Conservation (phyloP, 2,888 invertebrate genomes). For the Epistrophe grossulariae region DNA sequence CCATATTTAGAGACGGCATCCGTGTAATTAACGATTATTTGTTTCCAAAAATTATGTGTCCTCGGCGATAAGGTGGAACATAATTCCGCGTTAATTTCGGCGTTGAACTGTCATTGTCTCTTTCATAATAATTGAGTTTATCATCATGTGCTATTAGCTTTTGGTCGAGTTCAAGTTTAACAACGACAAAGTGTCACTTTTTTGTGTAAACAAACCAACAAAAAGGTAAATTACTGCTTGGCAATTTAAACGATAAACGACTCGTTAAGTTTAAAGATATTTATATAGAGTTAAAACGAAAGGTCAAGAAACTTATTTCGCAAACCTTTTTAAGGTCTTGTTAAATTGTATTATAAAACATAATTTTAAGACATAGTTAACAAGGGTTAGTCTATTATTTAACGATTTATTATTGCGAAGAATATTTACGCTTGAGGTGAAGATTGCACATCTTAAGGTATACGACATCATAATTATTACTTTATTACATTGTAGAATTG, state of each 20-base stretch:
- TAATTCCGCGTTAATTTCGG: background rate
- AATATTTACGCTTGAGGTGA: constrained; percentile 33
- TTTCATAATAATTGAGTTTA: constrained; percentile 37
- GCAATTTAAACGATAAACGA: constrained; percentile 44
- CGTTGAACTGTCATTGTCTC: constrained; percentile 46
- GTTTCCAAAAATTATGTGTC: constrained; percentile 56
- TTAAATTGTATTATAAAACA: constrained; percentile 10
- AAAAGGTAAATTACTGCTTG: constrained; percentile 46
- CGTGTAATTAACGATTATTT: constrained; percentile 54
- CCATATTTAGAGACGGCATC: constrained; percentile 24
- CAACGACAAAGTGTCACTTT: constrained; percentile 40
- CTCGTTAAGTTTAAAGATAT: constrained; percentile 32
- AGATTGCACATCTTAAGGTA: constrained; percentile 29
- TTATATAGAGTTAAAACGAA: constrained; percentile 39
- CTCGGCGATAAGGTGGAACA: constrained; percentile 38
- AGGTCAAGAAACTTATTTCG: constrained; percentile 53
- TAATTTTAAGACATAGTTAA: background rate
- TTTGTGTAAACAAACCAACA: constrained; percentile 33
- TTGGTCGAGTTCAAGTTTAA: constrained; percentile 57
- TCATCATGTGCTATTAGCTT: constrained; percentile 52
- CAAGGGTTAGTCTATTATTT: constrained; percentile 22
- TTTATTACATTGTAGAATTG: constrained; percentile 34
- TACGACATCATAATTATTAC: constrained; percentile 26
- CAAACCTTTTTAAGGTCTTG: constrained; percentile 10
- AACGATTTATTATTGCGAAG: constrained; percentile 32